phyloP scores from a whole-genome alignment of 2,888 invertebrate species.

The Diabrotica balteata region DNA sequence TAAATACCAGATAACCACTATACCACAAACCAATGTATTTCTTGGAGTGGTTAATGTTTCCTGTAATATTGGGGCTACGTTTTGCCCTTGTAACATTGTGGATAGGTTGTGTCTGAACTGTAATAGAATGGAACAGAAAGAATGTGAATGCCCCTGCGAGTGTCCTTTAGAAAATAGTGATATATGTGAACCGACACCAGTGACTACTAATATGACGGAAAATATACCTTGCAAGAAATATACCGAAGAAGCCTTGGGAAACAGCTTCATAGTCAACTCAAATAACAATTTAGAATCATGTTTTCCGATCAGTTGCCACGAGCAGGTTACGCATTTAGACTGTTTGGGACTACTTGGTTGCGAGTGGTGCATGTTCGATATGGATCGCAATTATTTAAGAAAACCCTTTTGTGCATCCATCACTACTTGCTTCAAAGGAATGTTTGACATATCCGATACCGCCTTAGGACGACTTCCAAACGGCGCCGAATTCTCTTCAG shows the following conservation, averaged over 20 bases:
- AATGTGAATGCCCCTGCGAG: slow-evolving; percentile 95
- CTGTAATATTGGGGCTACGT: slow-evolving; percentile 80
- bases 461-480: slow-evolving; percentile 74
- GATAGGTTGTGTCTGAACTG: slow-evolving; percentile 90
- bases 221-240: slow-evolving; percentile 53
- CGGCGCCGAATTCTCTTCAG: slow-evolving; percentile 71
- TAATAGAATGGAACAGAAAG: slow-evolving; percentile 91
- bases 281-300: slow-evolving; percentile 65
- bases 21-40: slow-evolving; percentile 88
- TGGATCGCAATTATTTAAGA: slow-evolving; percentile 74
- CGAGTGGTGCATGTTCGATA: slow-evolving; percentile 88
- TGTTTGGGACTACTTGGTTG: slow-evolving; percentile 81
- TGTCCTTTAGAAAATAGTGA: slow-evolving; percentile 66
- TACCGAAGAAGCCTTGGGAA: slow-evolving; percentile 42
- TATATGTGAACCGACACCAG: slow-evolving; percentile 45
- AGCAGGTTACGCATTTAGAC: slow-evolving; percentile 68
- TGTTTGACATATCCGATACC: slow-evolving; percentile 82
- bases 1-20: slow-evolving; percentile 81
- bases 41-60: slow-evolving; percentile 88
- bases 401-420: slow-evolving; percentile 83
- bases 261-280: slow-evolving; percentile 40
- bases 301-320: slow-evolving; percentile 73
- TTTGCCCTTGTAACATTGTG: slow-evolving; percentile 92
- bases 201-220: slow-evolving; percentile 45
- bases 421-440: slow-evolving; percentile 84